A percentile compares a stretch with the other conserved stretches of the same genome.
Conservation (phyloP, 2,113 vertebrate genomes). For the Telmatochromis brichardi region DNA sequence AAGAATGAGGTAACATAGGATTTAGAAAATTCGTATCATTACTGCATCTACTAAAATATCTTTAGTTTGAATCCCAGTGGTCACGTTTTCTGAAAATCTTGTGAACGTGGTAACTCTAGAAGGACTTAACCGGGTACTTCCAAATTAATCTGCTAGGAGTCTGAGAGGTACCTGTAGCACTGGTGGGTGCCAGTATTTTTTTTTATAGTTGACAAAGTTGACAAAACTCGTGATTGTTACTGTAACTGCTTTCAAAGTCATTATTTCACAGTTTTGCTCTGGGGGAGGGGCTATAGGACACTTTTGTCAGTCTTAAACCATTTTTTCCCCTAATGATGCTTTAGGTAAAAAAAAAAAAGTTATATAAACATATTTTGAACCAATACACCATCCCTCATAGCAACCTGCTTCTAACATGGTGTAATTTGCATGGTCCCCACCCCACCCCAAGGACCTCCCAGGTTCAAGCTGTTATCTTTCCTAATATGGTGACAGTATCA, state of each 20-base stretch:
- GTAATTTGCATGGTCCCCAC: not conserved
- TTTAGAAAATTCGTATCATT: not conserved
- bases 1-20: not conserved
- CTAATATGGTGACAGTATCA: not conserved
- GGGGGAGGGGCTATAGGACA: not conserved
- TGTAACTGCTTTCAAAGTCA: not conserved
- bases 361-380: not conserved
- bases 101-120: not conserved
- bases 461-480: not conserved
- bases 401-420: not conserved
- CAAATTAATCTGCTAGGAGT: not conserved
- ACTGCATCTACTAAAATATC: not conserved
- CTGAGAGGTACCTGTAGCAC: not conserved
- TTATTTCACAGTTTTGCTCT: not conserved
- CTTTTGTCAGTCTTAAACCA: not conserved
- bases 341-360: not conserved
- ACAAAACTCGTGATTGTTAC: not conserved
- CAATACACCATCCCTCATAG: not conserved
- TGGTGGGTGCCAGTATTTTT: not conserved
- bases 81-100: not conserved
- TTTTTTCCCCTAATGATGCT: not conserved
- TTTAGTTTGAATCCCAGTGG: not conserved
- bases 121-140: not conserved
- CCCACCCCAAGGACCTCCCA: not conserved
- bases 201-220: not conserved